Evolutionary conservation across 2,888 invertebrate species (phyloP).

Genomic region (Myathropa florea): DNA sequence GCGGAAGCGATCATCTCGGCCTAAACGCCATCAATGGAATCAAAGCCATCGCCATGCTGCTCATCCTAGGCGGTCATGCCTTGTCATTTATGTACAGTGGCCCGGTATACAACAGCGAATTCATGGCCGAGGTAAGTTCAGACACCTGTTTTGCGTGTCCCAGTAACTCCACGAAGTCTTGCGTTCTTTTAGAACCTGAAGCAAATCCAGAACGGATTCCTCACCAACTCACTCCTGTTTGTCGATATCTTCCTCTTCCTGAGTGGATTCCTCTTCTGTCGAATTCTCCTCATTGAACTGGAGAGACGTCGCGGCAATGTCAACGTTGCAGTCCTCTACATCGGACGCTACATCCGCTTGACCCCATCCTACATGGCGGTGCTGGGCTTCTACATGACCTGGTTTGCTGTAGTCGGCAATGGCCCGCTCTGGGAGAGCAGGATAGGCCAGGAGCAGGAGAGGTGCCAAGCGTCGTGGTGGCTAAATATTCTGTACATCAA

Average conservation of each 20-base stretch:
- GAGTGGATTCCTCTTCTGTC: conserved; percentile 87
- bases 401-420: conserved; percentile 85
- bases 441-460: conserved; percentile 82
- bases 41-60: conserved; percentile 85
- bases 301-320: conserved; percentile 85
- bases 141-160: conserved; percentile 62
- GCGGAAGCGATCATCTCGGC: conserved; percentile 82
- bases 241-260: conserved; percentile 88
- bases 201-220: conserved; percentile 83
- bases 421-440: conserved; percentile 88
- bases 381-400: conserved; percentile 87
- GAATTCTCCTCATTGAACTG: conserved; percentile 85
- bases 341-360: conserved; percentile 87
- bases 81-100: conserved; percentile 86
- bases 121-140: conserved; percentile 78
- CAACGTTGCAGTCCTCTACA: conserved; percentile 84
- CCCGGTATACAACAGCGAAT: conserved; percentile 85
- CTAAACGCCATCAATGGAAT: conserved; percentile 86
- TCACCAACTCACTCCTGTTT: conserved; percentile 86
- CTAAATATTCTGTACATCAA: conserved; percentile 87
- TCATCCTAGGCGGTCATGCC: conserved; percentile 86
- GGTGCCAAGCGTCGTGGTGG: conserved; percentile 88
- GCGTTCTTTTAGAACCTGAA: conserved; percentile 81
- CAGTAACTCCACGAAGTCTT: conserved; percentile 14
- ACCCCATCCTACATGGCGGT: conserved; percentile 89